Percentiles rank a stretch among this genome's conserved stretches.
These are phyloP conservation scores for Cryptosula pallasiana DNA, from an alignment of 2,888 invertebrate genomes.

Conservation along the genomic window DNA sequence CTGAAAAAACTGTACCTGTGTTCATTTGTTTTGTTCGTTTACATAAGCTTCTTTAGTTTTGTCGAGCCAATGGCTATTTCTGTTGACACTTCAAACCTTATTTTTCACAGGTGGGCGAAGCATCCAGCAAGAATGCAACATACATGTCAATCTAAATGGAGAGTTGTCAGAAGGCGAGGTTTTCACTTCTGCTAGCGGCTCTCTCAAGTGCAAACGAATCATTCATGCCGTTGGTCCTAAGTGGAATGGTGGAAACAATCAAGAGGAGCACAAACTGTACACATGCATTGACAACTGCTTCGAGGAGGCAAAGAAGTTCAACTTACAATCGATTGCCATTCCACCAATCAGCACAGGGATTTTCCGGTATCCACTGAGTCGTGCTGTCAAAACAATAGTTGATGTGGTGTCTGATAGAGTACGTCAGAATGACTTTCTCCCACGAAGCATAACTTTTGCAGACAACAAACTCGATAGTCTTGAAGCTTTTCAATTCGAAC, in stretches of 20 bases:
- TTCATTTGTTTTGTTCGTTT: too few species aligned
- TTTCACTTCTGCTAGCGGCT: constrained; percentile 31
- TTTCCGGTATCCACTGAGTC: constrained; percentile 31
- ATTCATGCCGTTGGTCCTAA: constrained; percentile 36
- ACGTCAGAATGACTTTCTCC: neutral
- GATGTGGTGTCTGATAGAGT: neutral
- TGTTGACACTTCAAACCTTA: too few species aligned
- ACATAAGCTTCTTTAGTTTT: too few species aligned
- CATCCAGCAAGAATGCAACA: constrained; percentile 30
- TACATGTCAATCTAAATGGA: constrained; percentile 30
- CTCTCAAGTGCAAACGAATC: constrained; percentile 30
- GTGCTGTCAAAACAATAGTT: neutral
- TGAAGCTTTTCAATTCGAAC: neutral
- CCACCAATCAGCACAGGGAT: constrained; percentile 40
- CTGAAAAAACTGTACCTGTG: too few species aligned
- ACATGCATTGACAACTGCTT: constrained; percentile 32
- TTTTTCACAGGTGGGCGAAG: constrained; percentile 6
- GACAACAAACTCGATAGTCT: constrained; percentile 19
- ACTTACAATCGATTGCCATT: constrained; percentile 33
- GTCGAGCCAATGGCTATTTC: too few species aligned
- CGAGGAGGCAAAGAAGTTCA: constrained; percentile 26
- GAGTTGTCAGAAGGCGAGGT: constrained; percentile 31
- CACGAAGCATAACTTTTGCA: neutral
- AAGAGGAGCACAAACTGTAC: constrained; percentile 30
- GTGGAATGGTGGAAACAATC: constrained; percentile 31